Percentiles rank a stretch among this genome's conserved stretches.
Conservation (phyloP, 1,140 invertebrate species). For the Piezodorus guildinii region DNA sequence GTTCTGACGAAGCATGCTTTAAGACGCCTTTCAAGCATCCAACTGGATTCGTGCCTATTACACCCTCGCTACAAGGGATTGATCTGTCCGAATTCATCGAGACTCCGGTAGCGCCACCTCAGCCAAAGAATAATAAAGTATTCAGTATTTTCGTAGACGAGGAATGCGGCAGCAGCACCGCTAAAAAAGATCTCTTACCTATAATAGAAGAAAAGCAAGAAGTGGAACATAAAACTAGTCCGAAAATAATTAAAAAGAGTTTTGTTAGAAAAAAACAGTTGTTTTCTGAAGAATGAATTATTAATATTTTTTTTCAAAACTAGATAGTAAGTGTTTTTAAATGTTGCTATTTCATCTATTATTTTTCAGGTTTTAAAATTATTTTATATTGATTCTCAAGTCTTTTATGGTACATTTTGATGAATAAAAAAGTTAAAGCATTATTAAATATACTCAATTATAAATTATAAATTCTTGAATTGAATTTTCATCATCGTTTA, state of each 20-base stretch:
- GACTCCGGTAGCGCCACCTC: not conserved
- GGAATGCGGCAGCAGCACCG: not conserved
- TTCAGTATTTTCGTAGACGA: constrained; percentile 3
- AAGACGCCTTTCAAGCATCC: not conserved
- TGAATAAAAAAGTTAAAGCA: no score
- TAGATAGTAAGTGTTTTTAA: no score
- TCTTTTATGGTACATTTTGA: no score
- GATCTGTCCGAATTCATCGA: constrained; percentile 1
- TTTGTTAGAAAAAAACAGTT: no score
- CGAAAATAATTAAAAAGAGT: not conserved
- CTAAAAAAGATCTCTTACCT: not conserved
- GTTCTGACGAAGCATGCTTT: not conserved
- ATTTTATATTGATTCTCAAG: no score
- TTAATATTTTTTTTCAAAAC: no score
- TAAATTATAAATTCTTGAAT: no score
- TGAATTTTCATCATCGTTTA: no score
- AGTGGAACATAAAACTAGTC: not conserved
- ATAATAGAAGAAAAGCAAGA: not conserved
- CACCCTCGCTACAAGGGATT: not conserved
- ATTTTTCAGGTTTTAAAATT: no score
- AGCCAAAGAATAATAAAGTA: not conserved
- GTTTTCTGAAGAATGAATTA: no score
- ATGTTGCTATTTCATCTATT: no score
- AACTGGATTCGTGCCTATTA: not conserved
- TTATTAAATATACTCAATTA: no score